Evolutionary conservation across 2,888 invertebrate genomes (phyloP).

Genomic region (Thysanoteuthis rhombus): DNA sequence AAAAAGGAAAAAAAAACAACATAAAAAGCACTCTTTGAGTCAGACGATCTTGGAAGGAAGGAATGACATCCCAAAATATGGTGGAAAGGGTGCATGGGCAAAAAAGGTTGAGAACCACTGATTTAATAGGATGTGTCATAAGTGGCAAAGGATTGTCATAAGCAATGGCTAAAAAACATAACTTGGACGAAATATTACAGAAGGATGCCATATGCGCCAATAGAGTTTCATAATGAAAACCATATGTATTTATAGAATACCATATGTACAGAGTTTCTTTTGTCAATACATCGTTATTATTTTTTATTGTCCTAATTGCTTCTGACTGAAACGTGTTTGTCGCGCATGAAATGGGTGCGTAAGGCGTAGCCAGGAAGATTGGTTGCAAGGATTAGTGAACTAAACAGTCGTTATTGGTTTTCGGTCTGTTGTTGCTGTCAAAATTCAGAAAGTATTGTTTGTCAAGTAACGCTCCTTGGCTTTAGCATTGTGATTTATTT

Average conservation of each 20-base stretch:
- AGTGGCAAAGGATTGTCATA: background rate
- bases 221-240: background rate
- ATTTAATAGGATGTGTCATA: background rate
- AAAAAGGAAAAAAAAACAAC: too few relatives aligned
- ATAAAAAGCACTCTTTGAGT: too few relatives aligned
- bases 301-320: background rate
- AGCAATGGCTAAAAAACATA: background rate
- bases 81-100: too few relatives aligned
- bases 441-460: background rate
- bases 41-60: too few relatives aligned
- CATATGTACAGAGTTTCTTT: background rate
- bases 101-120: too few relatives aligned
- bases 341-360: background rate
- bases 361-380: background rate
- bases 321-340: background rate
- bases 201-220: background rate
- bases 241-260: background rate
- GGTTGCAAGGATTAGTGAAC: background rate
- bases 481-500: background rate
- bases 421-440: background rate
- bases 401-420: background rate
- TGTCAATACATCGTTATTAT: background rate
- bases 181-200: background rate
- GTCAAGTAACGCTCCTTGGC: background rate
- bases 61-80: too few relatives aligned